phyloP scores from a whole-genome alignment of 2,113 vertebrate species.

The Menura novaehollandiae region DNA sequence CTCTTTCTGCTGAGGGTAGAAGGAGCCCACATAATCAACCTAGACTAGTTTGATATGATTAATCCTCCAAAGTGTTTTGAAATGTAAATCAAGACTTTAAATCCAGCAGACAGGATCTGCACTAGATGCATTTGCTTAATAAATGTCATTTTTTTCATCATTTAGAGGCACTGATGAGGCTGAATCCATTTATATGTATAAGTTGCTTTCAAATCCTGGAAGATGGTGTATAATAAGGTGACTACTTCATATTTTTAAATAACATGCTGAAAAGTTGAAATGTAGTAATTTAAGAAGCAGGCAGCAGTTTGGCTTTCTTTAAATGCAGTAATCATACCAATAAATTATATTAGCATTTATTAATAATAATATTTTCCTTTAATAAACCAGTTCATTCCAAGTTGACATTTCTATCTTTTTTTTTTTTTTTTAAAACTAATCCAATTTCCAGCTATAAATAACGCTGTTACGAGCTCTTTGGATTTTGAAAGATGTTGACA shows the following conservation, averaged over 20 bases:
- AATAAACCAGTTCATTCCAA: neutral
- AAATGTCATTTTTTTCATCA: neutral
- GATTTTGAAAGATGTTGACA: neutral
- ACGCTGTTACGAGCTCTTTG: accelerated
- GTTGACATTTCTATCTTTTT: neutral
- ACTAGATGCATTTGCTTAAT: conserved; percentile 1
- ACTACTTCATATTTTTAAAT: conserved; percentile 14
- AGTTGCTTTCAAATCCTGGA: neutral
- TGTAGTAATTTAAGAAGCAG: neutral
- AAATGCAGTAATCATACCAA: neutral
- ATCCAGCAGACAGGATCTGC: neutral
- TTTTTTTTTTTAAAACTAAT: neutral
- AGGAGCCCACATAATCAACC: neutral
- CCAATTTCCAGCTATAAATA: conserved; percentile 16
- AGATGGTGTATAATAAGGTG: neutral
- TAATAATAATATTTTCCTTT: neutral
- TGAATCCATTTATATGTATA: conserved; percentile 5
- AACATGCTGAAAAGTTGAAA: neutral
- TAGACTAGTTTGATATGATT: neutral
- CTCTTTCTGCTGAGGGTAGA: neutral
- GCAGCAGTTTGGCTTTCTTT: neutral
- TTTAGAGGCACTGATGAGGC: conserved; percentile 22
- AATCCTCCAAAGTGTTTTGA: conserved; percentile 21
- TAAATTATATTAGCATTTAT: neutral
- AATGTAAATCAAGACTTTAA: conserved; percentile 45